phyloP scores from a whole-genome alignment of 2,797 vertebrate species.

The Pantherophis alleghaniensis region DNA sequence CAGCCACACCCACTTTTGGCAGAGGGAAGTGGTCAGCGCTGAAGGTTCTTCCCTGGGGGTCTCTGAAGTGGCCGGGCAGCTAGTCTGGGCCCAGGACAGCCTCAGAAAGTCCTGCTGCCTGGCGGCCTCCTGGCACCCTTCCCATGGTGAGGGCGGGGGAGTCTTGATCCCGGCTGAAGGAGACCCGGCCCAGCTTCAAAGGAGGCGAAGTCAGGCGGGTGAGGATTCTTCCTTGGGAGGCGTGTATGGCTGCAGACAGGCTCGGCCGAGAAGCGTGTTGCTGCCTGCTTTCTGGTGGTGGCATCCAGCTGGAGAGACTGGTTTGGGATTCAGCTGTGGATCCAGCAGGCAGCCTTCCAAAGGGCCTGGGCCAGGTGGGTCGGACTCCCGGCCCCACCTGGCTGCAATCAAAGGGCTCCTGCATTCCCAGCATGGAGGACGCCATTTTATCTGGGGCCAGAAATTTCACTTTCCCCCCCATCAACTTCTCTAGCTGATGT shows the following conservation, averaged over 20 bases:
- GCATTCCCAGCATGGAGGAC: not conserved
- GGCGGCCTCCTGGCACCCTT: not conserved
- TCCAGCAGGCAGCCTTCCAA: not conserved
- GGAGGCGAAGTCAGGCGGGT: not conserved
- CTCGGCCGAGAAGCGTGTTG: not conserved
- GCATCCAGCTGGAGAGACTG: not conserved
- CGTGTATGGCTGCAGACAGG: not conserved
- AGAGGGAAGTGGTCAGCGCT: not conserved
- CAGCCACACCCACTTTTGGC: not conserved
- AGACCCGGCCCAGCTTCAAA: not conserved
- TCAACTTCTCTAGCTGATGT: not conserved
- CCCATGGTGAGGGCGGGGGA: not conserved
- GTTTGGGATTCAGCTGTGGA: not conserved
- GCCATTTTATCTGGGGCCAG: not conserved
- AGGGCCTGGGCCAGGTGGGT: not conserved
- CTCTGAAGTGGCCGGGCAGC: not conserved
- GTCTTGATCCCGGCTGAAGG: not conserved
- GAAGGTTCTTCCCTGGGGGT: not conserved
- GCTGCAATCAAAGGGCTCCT: not conserved
- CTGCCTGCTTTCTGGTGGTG: not conserved
- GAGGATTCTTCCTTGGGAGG: not conserved
- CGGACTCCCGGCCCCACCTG: not conserved
- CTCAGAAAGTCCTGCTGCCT: not conserved
- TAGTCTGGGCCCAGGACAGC: not conserved
- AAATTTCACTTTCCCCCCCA: not conserved